These are phyloP conservation scores for Gymnarchus niloticus DNA, from an alignment of 2,113 vertebrate genomes.

Conservation along the genomic window DNA sequence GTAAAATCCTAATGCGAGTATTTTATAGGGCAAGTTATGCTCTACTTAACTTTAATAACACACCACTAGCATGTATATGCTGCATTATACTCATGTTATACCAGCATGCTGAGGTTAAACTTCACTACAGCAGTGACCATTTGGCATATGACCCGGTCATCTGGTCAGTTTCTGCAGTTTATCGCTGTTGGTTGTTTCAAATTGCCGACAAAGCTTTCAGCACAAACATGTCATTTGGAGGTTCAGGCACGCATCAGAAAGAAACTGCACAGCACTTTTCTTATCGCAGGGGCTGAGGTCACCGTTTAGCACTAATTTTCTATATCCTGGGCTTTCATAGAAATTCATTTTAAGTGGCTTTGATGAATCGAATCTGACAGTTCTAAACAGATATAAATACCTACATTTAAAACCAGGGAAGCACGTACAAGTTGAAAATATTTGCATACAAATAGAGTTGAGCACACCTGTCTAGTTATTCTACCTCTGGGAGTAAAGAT, in stretches of 20 bases:
- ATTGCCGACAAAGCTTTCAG: constrained; percentile 26
- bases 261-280: constrained; percentile 37
- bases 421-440: not conserved
- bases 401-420: constrained; percentile 3
- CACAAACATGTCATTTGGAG: constrained; percentile 28
- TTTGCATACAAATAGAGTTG: not conserved
- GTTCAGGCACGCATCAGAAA: constrained; percentile 33
- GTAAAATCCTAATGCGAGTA: not conserved
- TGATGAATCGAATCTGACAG: constrained; percentile 21
- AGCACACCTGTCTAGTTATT: not conserved
- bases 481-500: not conserved
- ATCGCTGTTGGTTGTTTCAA: constrained; percentile 14
- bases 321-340: constrained; percentile 24
- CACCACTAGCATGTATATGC: not conserved
- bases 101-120: not conserved
- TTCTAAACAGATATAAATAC: constrained; percentile 18
- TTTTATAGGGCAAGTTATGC: not conserved
- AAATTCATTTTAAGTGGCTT: constrained; percentile 14
- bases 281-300: constrained; percentile 18
- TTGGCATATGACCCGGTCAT: too few species aligned
- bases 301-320: constrained; percentile 25
- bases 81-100: not conserved
- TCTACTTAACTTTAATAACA: not conserved
- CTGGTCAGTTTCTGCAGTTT: not conserved
- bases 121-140: not conserved